phyloP scores from a whole-genome alignment of 2,797 vertebrate genomes.

The Pteropus rufus region DNA sequence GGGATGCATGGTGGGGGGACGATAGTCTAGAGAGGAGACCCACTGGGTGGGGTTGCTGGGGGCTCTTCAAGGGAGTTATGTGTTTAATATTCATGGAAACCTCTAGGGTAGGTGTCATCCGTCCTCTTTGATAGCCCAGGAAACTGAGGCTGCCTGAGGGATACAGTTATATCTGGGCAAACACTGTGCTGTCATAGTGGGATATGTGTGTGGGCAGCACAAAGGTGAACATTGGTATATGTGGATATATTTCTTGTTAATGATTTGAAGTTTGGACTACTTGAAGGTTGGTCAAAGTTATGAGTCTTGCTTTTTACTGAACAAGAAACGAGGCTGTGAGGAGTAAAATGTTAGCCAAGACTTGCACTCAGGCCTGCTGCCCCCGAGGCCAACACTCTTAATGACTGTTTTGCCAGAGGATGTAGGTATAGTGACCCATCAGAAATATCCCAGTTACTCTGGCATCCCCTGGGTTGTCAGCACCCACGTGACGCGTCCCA shows the following conservation, averaged over 20 bases:
- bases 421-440: not conserved
- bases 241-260: not conserved
- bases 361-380: not conserved
- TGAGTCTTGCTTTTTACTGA: not conserved
- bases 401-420: not conserved
- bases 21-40: not conserved
- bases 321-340: not conserved
- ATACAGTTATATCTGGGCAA: not conserved
- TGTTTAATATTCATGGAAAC: not conserved
- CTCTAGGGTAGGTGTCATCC: not conserved
- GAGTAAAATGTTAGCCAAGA: not conserved
- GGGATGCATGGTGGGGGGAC: accelerated
- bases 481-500: not conserved
- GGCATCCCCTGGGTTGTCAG: not conserved
- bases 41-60: not conserved
- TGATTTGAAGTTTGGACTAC: not conserved
- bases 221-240: not conserved
- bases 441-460: not conserved
- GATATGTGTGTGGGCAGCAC: not conserved
- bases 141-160: not conserved
- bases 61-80: not conserved
- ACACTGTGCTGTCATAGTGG: not conserved
- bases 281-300: not conserved
- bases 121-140: not conserved
- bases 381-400: not conserved